Conservation (phyloP, 2,888 invertebrate species). For the Drosophila picticornis region DNA sequence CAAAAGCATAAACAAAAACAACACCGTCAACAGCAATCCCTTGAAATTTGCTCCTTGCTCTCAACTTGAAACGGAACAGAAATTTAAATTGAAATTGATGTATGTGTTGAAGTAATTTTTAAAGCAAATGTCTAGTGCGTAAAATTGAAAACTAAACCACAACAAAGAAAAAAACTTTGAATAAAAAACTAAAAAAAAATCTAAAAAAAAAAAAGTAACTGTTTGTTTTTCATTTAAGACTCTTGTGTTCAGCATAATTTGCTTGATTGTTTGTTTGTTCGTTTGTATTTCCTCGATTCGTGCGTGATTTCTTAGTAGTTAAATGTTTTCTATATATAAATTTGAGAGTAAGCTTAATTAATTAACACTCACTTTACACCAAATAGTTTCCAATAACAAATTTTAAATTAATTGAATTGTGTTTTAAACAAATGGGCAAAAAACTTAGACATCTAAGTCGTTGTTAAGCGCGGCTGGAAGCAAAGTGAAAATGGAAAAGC, state of each 20-base stretch:
- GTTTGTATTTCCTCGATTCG: slow-evolving; percentile 20
- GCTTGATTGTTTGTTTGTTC: slow-evolving; percentile 21
- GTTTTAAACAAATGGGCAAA: slow-evolving; percentile 40
- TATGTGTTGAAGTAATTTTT: slow-evolving; percentile 66
- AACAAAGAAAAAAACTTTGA: slow-evolving; percentile 47
- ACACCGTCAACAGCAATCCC: slow-evolving; percentile 2
- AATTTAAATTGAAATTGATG: slow-evolving; percentile 45
- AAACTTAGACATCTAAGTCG: slow-evolving; percentile 48
- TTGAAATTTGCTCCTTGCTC: slow-evolving; percentile 17
- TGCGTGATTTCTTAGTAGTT: slow-evolving; percentile 52
- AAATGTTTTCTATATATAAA: slow-evolving; percentile 52
- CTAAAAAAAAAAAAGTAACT: slow-evolving; percentile 23
- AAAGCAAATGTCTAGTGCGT: slow-evolving; percentile 72
- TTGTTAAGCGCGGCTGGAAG: slow-evolving; percentile 44
- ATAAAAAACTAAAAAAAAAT: slow-evolving; percentile 53
- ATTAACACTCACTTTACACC: slow-evolving; percentile 32
- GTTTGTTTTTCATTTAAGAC: slow-evolving; percentile 49
- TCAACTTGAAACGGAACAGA: slow-evolving; percentile 21
- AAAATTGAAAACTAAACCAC: slow-evolving; percentile 60
- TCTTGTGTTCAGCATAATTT: slow-evolving; percentile 38
- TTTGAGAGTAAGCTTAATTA: slow-evolving; percentile 41
- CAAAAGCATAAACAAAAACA: slow-evolving; percentile 13
- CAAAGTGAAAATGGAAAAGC: slow-evolving; percentile 37
- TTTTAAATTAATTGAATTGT: slow-evolving; percentile 64
- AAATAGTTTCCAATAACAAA: slow-evolving; percentile 60